Evolutionary conservation across 2,797 vertebrate genomes (phyloP).

Genomic region (Cryptoprocta ferox): DNA sequence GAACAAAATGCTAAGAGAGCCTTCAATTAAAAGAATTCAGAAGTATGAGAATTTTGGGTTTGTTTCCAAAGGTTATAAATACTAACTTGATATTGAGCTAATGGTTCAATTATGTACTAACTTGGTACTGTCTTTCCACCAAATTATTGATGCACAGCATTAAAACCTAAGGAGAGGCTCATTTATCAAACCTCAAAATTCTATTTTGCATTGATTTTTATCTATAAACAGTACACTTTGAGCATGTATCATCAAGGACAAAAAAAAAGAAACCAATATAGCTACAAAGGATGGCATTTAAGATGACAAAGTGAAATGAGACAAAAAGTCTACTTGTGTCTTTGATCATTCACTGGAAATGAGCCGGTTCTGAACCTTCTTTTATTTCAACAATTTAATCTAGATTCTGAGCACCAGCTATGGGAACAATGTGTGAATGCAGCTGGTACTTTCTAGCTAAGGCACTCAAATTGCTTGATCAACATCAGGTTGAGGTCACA

Average conservation of each 20-base stretch:
- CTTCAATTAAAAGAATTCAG: not conserved
- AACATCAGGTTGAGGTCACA: not conserved
- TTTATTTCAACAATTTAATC: conserved; percentile 15
- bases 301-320: conserved; percentile 13
- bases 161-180: conserved; percentile 56
- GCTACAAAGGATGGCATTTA: conserved; percentile 31
- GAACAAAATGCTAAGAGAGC: not conserved
- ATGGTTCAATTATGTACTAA: conserved; percentile 39
- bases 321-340: not conserved
- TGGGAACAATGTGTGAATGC: not conserved
- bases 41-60: not conserved
- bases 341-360: not conserved
- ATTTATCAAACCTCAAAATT: conserved; percentile 66
- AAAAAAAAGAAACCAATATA: not conserved
- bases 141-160: conserved; percentile 56
- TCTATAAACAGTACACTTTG: conserved; percentile 44
- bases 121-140: conserved; percentile 36
- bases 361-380: not conserved
- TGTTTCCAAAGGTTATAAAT: conserved; percentile 45
- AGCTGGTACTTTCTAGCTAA: not conserved
- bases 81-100: conserved; percentile 39
- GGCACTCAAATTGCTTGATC: not conserved
- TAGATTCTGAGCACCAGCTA: not conserved
- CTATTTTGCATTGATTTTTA: conserved; percentile 61
- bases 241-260: conserved; percentile 45